These are phyloP conservation scores for Aelia acuminata DNA, from an alignment of 2,888 invertebrate species.

Conservation along the genomic window DNA sequence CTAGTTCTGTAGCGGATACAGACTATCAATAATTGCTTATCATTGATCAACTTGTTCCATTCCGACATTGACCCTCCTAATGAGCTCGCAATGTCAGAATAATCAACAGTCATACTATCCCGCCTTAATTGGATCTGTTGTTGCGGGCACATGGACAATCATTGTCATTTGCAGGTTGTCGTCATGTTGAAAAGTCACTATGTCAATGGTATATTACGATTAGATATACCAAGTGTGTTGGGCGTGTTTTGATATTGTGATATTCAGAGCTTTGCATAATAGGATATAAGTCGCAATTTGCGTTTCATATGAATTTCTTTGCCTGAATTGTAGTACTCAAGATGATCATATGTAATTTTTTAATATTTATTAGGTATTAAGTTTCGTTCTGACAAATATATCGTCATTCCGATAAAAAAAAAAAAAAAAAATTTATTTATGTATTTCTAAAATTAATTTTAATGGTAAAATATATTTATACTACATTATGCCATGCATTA, in stretches of 20 bases:
- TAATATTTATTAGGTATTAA: too few relatives aligned
- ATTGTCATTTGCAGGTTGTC: constrained; percentile 33
- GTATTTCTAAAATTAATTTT: too few relatives aligned
- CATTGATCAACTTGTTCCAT: background rate
- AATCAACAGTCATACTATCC: background rate
- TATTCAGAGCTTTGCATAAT: background rate
- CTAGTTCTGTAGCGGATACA: background rate
- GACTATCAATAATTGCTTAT: constrained; percentile 14
- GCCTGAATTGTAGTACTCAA: too few relatives aligned
- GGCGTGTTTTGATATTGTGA: background rate
- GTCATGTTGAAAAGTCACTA: constrained; percentile 16
- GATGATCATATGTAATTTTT: too few relatives aligned
- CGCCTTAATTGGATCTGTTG: constrained; percentile 21
- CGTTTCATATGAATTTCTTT: too few relatives aligned
- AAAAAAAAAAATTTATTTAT: too few relatives aligned
- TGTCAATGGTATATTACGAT: constrained; percentile 16
- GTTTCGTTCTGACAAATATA: too few relatives aligned
- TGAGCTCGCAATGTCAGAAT: background rate
- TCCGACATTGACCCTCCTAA: constrained; percentile 9
- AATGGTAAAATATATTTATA: too few relatives aligned
- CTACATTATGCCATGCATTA: too few relatives aligned
- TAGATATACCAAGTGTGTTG: background rate
- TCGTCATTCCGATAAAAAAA: too few relatives aligned
- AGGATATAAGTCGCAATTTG: background rate
- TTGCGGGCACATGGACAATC: background rate